Percentiles rank a stretch among this genome's conserved stretches.
Conservation (phyloP, 92 coral and sea anemone genomes). For the Actinernus sp. region DNA sequence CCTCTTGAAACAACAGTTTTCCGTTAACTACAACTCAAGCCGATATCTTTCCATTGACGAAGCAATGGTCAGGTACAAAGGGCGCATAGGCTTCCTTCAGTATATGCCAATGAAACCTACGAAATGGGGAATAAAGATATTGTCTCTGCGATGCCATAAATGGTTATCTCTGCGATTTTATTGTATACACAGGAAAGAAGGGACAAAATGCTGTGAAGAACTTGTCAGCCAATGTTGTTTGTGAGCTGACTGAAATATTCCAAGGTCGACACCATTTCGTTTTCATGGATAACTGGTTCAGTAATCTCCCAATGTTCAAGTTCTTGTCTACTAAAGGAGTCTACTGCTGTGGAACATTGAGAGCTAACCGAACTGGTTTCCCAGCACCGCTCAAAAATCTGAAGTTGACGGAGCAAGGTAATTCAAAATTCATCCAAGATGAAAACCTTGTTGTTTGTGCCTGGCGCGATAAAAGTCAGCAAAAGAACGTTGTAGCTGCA, state of each 20-base stretch:
- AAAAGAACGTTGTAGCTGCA: not conserved
- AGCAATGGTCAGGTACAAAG: conserved; percentile 53
- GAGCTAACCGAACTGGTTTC: conserved; percentile 32
- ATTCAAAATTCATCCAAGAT: conserved; percentile 2
- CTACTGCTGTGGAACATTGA: conserved; percentile 43
- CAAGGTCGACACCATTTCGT: conserved; percentile 27
- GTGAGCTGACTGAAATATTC: conserved; percentile 4
- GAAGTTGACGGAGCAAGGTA: too few relatives aligned
- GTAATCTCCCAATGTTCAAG: conserved; percentile 41
- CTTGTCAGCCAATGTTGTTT: conserved; percentile 31
- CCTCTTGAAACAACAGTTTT: conserved; percentile 16
- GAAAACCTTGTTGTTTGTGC: conserved; percentile 6
- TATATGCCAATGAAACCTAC: too few relatives aligned
- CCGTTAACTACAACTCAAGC: conserved; percentile 32
- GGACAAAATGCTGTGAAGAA: conserved; percentile 22
- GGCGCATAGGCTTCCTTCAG: too few relatives aligned
- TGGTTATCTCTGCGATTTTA: conserved; percentile 19
- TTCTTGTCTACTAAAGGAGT: conserved; percentile 37
- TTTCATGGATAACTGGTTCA: conserved; percentile 54
- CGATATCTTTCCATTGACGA: conserved; percentile 41
- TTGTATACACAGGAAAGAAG: conserved; percentile 44
- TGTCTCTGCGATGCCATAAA: conserved; percentile 41
- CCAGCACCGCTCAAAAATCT: conserved; percentile 25
- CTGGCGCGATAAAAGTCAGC: conserved; percentile 21
- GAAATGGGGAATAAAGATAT: too few relatives aligned